Percentiles rank a stretch among this genome's conserved stretches.
phyloP scores from a whole-genome alignment of 2,888 invertebrate species.

The Nemotelus nigrinus region DNA sequence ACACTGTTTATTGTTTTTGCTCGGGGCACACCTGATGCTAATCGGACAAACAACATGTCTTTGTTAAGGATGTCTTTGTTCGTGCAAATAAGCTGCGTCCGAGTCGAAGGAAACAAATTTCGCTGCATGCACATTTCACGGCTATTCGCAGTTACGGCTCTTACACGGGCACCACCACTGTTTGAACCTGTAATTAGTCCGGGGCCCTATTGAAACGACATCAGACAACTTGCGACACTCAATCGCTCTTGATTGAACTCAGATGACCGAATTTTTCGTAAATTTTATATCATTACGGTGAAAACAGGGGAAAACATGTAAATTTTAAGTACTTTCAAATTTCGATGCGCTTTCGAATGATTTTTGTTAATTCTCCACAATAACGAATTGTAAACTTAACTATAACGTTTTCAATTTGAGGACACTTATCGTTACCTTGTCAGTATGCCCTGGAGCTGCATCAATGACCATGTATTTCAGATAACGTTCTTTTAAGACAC shows the following conservation, averaged over 20 bases:
- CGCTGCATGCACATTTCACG: constrained; percentile 42
- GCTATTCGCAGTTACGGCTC: constrained; percentile 12
- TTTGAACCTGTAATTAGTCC: constrained; percentile 47
- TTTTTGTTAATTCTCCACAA: neutral
- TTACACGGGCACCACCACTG: constrained; percentile 27
- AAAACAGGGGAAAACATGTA: no score
- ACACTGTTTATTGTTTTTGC: constrained; percentile 11
- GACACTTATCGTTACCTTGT: neutral
- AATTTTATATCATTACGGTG: no score
- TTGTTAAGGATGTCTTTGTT: constrained; percentile 38
- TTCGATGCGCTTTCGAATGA: no score
- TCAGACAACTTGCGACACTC: constrained; percentile 1
- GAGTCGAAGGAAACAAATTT: constrained; percentile 16
- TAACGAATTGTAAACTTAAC: neutral
- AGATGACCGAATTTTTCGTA: no score
- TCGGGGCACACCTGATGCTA: constrained; percentile 28
- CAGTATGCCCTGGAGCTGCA: no score
- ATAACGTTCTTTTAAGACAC: neutral
- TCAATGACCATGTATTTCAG: no score
- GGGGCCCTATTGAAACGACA: constrained; percentile 43
- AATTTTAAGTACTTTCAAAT: no score
- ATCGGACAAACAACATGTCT: constrained; percentile 40
- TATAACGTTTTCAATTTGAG: neutral
- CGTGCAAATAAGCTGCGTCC: constrained; percentile 27
- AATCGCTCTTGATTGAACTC: neutral